A percentile compares a stretch with the other conserved stretches of the same genome.
phyloP scores from a whole-genome alignment of 2,888 invertebrate genomes.

The Teleogryllus oceanicus region DNA sequence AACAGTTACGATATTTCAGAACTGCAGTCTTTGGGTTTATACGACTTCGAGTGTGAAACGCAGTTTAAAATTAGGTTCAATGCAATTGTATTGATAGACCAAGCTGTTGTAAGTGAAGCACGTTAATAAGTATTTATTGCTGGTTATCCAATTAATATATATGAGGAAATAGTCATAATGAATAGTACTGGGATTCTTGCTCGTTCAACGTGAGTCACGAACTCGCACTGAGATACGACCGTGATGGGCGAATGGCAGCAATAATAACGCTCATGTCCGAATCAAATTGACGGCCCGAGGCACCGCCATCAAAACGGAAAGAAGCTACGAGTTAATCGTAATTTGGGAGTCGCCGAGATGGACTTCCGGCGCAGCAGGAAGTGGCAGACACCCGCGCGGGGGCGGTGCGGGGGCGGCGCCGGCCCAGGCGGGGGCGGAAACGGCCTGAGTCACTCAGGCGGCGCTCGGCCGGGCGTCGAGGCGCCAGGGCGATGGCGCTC shows the following conservation, averaged over 20 bases:
- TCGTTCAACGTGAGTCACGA: too few species aligned
- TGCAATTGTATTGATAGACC: too few species aligned
- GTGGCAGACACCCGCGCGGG: constrained; percentile 79
- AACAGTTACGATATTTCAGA: too few species aligned
- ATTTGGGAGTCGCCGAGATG: background rate
- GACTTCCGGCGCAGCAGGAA: constrained; percentile 47
- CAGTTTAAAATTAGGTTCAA: too few species aligned
- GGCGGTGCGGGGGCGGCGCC: constrained; percentile 77
- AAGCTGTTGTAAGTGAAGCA: too few species aligned
- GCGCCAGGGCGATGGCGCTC: background rate
- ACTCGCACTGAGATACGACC: too few species aligned
- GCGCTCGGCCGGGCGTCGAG: background rate
- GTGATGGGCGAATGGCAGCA: background rate
- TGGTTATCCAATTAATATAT: too few species aligned
- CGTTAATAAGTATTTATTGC: too few species aligned
- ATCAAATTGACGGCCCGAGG: background rate
- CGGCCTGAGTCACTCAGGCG: constrained; percentile 57
- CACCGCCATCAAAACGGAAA: background rate
- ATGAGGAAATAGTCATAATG: too few species aligned
- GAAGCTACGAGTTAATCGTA: background rate
- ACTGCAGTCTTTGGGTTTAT: too few species aligned
- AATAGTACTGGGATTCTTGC: too few species aligned
- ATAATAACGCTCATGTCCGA: background rate
- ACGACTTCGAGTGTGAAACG: too few species aligned
- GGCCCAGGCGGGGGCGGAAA: constrained; percentile 67